Conservation (phyloP, 2,797 vertebrate genomes). For the Mastacembelus armatus region DNA sequence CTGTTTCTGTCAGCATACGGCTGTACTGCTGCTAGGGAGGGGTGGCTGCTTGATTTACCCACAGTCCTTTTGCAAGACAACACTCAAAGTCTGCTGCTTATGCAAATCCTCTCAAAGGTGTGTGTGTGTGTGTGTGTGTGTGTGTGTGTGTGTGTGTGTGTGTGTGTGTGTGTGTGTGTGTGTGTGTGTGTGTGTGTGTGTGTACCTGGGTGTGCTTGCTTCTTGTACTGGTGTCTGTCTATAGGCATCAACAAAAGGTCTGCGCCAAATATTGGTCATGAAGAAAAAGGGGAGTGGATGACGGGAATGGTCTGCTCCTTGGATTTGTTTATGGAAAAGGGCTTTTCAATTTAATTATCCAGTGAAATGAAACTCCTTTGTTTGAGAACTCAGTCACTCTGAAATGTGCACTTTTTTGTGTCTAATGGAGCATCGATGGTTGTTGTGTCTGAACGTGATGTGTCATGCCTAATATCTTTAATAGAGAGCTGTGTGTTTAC, state of each 20-base stretch:
- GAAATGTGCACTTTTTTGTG: neutral
- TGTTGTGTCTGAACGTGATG: neutral
- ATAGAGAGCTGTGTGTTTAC: no score
- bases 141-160: slow-evolving; percentile 21
- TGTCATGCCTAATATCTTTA: no score
- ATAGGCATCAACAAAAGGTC: neutral
- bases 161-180: slow-evolving; percentile 23
- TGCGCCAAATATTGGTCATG: neutral
- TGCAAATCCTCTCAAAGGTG: slow-evolving; percentile 56
- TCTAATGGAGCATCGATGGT: slow-evolving; percentile 7
- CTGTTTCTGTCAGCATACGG: slow-evolving; percentile 32
- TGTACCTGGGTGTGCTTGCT: slow-evolving; percentile 22
- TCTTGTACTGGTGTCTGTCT: slow-evolving; percentile 15
- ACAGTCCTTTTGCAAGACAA: slow-evolving; percentile 54
- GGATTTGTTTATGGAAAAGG: slow-evolving; percentile 40
- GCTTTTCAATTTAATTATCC: slow-evolving; percentile 14
- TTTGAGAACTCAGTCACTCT: slow-evolving; percentile 7
- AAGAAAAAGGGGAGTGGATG: slow-evolving; percentile 2
- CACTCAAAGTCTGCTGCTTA: slow-evolving; percentile 51
- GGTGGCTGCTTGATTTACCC: slow-evolving; percentile 46
- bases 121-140: slow-evolving; percentile 17
- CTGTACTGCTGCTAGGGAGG: neutral
- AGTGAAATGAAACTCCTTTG: slow-evolving; percentile 20
- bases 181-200: slow-evolving; percentile 21
- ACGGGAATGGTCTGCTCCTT: slow-evolving; percentile 13